These are phyloP conservation scores for Himalopsyche japonica DNA, from an alignment of 2,888 invertebrate genomes.

Conservation along the genomic window DNA sequence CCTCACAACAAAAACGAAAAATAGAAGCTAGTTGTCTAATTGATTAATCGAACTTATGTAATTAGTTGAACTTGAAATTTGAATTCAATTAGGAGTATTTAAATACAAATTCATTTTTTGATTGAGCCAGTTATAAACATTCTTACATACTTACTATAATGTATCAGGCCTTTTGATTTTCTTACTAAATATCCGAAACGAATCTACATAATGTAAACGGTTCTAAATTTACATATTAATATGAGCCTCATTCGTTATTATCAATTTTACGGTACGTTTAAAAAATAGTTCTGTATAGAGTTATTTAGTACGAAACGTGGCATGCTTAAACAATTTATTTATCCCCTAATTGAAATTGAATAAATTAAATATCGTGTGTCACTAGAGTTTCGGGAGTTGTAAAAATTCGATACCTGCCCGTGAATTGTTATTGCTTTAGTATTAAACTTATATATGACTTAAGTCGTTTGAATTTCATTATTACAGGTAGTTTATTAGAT, in stretches of 20 bases:
- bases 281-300: neutral
- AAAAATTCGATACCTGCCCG: neutral
- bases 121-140: no score
- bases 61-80: no score
- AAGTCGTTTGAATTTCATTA: no score
- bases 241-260: neutral
- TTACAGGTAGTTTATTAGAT: no score
- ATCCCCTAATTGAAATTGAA: neutral
- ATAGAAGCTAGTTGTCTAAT: no score
- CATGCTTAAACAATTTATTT: neutral
- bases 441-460: neutral
- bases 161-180: neutral
- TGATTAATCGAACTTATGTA: no score
- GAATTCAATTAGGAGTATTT: no score
- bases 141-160: neutral
- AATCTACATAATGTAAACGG: neutral
- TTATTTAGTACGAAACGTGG: neutral
- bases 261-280: neutral
- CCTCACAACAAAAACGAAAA: no score
- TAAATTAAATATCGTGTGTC: neutral
- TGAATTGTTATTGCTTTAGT: neutral
- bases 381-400: neutral
- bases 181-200: neutral
- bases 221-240: neutral
- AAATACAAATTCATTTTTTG: no score